A percentile compares a stretch with the other conserved stretches of the same genome.
Evolutionary conservation across 2,888 invertebrate species (phyloP).

Genomic region (Uropetala carovei): DNA sequence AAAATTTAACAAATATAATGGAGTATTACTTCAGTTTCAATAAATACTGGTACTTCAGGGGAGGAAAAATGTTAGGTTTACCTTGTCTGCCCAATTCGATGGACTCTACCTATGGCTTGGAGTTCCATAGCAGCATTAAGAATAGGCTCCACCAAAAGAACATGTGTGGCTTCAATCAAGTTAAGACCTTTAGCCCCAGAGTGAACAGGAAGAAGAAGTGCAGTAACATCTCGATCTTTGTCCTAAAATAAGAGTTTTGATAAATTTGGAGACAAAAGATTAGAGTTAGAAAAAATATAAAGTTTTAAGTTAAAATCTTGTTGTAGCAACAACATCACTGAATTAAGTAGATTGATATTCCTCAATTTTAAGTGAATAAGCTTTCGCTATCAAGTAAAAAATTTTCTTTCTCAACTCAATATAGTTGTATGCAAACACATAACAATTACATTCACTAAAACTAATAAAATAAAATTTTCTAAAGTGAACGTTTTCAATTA

Average conservation of each 20-base stretch:
- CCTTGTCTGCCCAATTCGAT: slow-evolving; percentile 88
- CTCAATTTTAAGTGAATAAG: too few species aligned
- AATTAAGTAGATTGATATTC: too few species aligned
- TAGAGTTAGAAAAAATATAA: not conserved
- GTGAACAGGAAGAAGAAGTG: slow-evolving; percentile 82
- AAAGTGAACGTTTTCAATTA: too few species aligned
- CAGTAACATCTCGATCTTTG: slow-evolving; percentile 75
- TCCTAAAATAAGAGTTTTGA: slow-evolving; percentile 68
- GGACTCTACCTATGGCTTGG: slow-evolving; percentile 87
- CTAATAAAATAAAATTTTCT: too few species aligned
- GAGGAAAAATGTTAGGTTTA: slow-evolving; percentile 70
- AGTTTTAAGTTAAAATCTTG: not conserved
- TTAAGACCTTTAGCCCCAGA: slow-evolving; percentile 88
- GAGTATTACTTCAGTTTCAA: not conserved
- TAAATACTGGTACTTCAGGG: not conserved
- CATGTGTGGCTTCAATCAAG: slow-evolving; percentile 86
- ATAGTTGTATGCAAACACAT: too few species aligned
- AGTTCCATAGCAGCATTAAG: slow-evolving; percentile 84
- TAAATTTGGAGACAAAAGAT: not conserved
- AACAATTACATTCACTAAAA: too few species aligned
- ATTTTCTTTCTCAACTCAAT: too few species aligned
- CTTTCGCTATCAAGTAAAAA: too few species aligned
- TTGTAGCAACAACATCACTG: too few species aligned
- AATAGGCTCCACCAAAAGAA: slow-evolving; percentile 85
- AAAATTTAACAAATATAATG: not conserved